Base-by-base conservation (phyloP, 2,113 vertebrate species). In the Hippocampus barbouri region DNA sequence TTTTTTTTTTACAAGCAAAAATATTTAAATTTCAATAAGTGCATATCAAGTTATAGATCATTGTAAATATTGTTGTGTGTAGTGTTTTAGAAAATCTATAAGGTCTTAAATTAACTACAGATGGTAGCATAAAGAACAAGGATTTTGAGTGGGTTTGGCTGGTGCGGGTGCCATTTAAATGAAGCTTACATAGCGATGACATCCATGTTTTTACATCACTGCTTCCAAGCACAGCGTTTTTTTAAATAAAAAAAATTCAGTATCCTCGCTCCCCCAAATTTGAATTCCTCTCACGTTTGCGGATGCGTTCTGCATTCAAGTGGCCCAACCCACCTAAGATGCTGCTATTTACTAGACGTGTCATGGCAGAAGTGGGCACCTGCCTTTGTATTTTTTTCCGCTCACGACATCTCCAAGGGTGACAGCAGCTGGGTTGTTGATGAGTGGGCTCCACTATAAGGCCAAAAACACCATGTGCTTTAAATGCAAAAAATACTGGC, bases 51-150 rank as follows among this genome's bases (percentile, higher is more conserved):
- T 79, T 77, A 87, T 78, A 70, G 80, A 83, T 86, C 78, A 81
- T 79, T 90, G 90, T 92, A 87, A 85, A 91, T 89, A 92, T 81
- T 79, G 73, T 83, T 75, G 81, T 88, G 84, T 85, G 85, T 90
- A 88, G 87, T 87, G 84, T 89, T 85, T 87, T 89, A 81, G 86
- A 85, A 83, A 78, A 79, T 82, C 85, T 79, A 83, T 84, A 87
- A 85, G 80, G 83, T 90, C 85, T 89, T 88, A 80, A 85, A 69
- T 56, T 86, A 77, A 81, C 80, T 85, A 85, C 74, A 73, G 80
- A 90, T 80, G 82, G 74, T 86, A 76, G 67, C 69, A 73, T 84
- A 79, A 81, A 80, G 72, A 91, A 83, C 83, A 80, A 89, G 85
- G 76, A 72, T 89, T 88, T 76, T 64, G 72, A 77, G 83, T 76